Conservation (phyloP, 1,140 invertebrate genomes). For the Drosophila micromelanica region DNA sequence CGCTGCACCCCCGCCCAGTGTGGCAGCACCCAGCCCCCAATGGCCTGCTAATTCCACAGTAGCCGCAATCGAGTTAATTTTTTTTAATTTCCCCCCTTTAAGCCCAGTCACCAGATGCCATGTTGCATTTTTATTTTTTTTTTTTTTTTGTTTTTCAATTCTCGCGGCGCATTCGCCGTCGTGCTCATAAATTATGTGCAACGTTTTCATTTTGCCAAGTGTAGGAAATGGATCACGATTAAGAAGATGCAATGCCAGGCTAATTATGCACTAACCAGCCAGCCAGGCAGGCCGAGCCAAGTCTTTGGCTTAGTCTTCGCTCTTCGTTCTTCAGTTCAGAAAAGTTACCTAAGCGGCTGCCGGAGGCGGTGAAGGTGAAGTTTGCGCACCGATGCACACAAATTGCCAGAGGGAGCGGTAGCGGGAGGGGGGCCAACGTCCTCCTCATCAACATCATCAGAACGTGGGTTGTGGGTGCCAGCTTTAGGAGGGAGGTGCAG, state of each 20-base stretch:
- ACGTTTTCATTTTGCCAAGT: slow-evolving; percentile 72
- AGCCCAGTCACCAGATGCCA: neutral
- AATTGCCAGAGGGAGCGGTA: slow-evolving; percentile 53
- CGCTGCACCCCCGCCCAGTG: slow-evolving; percentile 32
- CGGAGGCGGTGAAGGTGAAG: slow-evolving; percentile 24
- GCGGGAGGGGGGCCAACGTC: slow-evolving; percentile 3
- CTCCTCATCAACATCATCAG: slow-evolving; percentile 24
- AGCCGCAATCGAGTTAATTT: slow-evolving; percentile 47
- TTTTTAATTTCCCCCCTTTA: slow-evolving; percentile 43
- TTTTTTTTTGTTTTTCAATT: too few species aligned
- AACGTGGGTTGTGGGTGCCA: slow-evolving; percentile 14
- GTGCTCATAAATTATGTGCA: slow-evolving; percentile 77
- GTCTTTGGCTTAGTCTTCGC: slow-evolving; percentile 1
- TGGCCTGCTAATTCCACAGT: slow-evolving; percentile 65
- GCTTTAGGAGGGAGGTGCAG: neutral
- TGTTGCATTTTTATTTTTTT: neutral
- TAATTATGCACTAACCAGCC: slow-evolving; percentile 55
- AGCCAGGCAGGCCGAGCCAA: slow-evolving; percentile 9
- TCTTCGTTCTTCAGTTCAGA: neutral
- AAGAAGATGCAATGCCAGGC: slow-evolving; percentile 30
- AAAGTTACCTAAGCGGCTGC: neutral
- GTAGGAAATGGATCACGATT: slow-evolving; percentile 72
- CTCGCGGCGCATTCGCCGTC: neutral
- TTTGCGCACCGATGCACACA: slow-evolving; percentile 58
- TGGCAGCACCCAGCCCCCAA: slow-evolving; percentile 22